These are phyloP conservation scores for Cydia pomonella DNA, from an alignment of 1,140 invertebrate genomes.

Conservation along the genomic window DNA sequence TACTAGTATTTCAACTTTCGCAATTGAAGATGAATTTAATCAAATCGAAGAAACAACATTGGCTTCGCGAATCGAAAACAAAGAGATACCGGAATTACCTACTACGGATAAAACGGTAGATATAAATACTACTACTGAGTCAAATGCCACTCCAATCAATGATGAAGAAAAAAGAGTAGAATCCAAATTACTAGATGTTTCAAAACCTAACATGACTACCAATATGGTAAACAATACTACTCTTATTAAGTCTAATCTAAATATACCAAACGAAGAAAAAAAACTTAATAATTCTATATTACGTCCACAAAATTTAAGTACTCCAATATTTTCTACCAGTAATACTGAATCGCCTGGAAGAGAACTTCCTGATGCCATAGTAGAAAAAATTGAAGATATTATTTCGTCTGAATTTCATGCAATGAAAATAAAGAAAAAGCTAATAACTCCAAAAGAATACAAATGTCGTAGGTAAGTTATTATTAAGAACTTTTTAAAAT, in stretches of 20 bases:
- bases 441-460: conserved; percentile 59
- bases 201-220: background rate
- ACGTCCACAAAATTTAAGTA: background rate
- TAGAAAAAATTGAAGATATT: conserved; percentile 48
- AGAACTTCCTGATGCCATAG: conserved; percentile 39
- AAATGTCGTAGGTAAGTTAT: conserved; percentile 64
- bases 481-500: background rate
- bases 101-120: background rate
- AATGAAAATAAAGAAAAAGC: conserved; percentile 60
- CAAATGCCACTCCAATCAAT: background rate
- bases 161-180: background rate
- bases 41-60: background rate
- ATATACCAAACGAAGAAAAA: background rate
- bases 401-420: conserved; percentile 50
- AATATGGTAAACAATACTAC: background rate
- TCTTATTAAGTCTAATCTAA: background rate
- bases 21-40: conserved; percentile 17
- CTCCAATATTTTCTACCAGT: conserved; percentile 34
- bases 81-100: background rate
- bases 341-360: conserved; percentile 38
- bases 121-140: background rate
- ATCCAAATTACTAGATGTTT: background rate
- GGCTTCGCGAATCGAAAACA: background rate
- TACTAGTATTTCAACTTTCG: conserved; percentile 16
- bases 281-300: background rate